These are phyloP conservation scores for Gallinago nigripennis DNA, from an alignment of 2,797 vertebrate genomes.

Conservation along the genomic window DNA sequence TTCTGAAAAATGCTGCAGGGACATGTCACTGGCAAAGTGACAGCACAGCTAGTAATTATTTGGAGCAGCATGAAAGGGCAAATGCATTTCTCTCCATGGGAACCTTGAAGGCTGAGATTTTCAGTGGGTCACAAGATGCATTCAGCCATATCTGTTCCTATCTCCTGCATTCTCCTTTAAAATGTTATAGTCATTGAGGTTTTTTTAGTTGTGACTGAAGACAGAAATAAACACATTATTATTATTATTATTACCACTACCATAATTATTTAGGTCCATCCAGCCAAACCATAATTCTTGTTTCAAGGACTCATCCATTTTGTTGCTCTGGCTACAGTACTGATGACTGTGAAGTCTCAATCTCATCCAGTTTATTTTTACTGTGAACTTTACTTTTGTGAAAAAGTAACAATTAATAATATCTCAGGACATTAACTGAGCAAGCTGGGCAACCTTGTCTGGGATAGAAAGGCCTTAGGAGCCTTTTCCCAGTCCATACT, in stretches of 20 bases:
- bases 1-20: conserved; percentile 12
- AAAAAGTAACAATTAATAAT: not conserved
- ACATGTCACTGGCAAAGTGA: not conserved
- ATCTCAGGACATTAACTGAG: not conserved
- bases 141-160: not conserved
- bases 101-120: not conserved
- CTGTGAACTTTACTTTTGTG: not conserved
- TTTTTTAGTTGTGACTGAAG: not conserved
- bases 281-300: not conserved
- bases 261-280: not conserved
- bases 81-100: not conserved
- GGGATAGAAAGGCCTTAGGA: not conserved
- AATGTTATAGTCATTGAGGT: not conserved
- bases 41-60: conserved; percentile 35
- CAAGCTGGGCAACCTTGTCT: not conserved
- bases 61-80: conserved; percentile 6
- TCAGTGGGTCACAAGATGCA: not conserved
- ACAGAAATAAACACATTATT: not conserved
- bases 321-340: not conserved
- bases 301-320: not conserved
- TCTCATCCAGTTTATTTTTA: not conserved
- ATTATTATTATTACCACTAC: not conserved
- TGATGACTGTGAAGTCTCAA: not conserved
- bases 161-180: not conserved
- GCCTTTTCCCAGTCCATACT: not conserved